phyloP scores from a whole-genome alignment of 2,113 vertebrate genomes.

The Rafetus swinhoei region DNA sequence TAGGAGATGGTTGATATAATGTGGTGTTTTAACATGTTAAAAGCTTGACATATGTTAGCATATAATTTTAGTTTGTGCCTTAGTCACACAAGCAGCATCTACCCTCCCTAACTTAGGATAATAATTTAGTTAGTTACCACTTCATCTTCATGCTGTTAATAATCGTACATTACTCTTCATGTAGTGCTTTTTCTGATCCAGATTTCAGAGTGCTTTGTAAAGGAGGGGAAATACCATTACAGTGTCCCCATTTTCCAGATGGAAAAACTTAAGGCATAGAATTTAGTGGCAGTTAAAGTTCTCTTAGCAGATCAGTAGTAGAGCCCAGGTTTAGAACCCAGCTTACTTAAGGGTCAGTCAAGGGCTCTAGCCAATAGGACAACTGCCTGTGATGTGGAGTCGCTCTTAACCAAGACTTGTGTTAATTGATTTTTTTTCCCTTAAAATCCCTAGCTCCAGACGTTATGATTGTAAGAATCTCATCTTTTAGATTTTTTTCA shows the following conservation, averaged over 20 bases:
- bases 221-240: not conserved
- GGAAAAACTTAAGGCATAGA: not conserved
- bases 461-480: not conserved
- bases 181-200: not conserved
- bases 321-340: not conserved
- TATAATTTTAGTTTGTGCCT: not conserved
- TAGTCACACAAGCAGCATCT: not conserved
- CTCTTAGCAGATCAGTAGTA: not conserved
- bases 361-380: not conserved
- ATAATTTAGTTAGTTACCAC: not conserved
- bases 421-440: not conserved
- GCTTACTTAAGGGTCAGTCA: not conserved
- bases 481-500: not conserved
- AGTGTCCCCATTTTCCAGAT: not conserved
- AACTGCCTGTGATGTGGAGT: not conserved
- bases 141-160: not conserved
- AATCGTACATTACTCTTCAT: not conserved
- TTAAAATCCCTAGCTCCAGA: not conserved
- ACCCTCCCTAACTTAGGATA: not conserved
- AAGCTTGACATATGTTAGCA: fast-evolving
- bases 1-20: not conserved
- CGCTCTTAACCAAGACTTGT: not conserved
- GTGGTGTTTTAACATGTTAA: not conserved
- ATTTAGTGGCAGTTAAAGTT: not conserved
- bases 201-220: not conserved